Percentiles rank a stretch among this genome's conserved stretches.
Conservation (phyloP, 30 jellyfish, hydroid and myxozoan species). For the Catostylus mosaicus region DNA sequence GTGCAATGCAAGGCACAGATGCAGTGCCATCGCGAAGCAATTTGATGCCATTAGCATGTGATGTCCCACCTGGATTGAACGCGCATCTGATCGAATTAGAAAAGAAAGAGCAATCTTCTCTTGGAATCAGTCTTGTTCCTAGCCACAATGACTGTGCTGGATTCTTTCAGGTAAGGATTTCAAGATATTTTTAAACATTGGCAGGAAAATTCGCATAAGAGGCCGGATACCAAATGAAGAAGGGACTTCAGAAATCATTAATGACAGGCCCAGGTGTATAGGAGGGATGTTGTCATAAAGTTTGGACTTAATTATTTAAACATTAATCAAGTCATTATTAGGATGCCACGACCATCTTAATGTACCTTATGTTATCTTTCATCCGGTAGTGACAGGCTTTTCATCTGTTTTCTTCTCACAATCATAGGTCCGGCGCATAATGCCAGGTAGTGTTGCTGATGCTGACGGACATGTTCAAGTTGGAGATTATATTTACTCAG, state of each 20-base stretch:
- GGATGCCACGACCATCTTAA: no score
- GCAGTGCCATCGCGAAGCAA: constrained; percentile 39
- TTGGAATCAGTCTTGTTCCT: constrained; percentile 94
- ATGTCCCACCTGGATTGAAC: constrained; percentile 84
- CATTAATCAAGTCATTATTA: no score
- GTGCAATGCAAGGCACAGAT: constrained; percentile 28
- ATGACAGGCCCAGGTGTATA: no score
- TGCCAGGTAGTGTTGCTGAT: constrained; percentile 87
- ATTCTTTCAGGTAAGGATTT: constrained; percentile 78
- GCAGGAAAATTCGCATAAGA: no score
- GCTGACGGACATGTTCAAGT: constrained; percentile 74
- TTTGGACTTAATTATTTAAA: no score
- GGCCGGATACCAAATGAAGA: no score
- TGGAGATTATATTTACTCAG: constrained; percentile 91
- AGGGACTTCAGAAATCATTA: no score
- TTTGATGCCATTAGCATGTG: constrained; percentile 75
- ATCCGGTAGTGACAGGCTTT: no score
- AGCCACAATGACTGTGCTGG: constrained; percentile 68
- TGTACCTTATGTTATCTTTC: no score
- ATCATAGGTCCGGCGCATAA: constrained; percentile 84
- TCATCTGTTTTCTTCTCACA: no score
- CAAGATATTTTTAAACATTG: no score
- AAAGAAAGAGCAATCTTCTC: constrained; percentile 61
- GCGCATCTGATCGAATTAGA: constrained; percentile 72
- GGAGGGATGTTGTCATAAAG: no score